Evolutionary conservation across 2,888 invertebrate species (phyloP).

Genomic region (Temnothorax rugatulus): DNA sequence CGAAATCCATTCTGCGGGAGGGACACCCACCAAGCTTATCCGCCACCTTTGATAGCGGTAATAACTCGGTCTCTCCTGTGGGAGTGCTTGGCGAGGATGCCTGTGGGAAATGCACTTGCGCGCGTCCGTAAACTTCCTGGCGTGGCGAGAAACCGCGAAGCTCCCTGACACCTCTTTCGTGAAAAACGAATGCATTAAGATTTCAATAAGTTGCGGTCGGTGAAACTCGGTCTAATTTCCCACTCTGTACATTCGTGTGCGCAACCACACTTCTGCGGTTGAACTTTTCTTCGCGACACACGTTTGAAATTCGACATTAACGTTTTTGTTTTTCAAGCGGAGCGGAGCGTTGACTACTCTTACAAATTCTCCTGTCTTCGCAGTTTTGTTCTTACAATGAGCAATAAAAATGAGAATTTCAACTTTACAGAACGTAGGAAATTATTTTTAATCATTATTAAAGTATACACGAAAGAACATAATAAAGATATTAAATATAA

Average conservation of each 20-base stretch:
- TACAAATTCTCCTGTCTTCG: neutral
- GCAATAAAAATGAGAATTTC: neutral
- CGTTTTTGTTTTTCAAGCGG: neutral
- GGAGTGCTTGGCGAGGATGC: slow-evolving; percentile 27
- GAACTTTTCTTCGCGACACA: neutral
- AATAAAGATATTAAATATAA: neutral
- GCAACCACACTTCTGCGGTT: neutral
- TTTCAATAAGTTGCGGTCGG: slow-evolving; percentile 40
- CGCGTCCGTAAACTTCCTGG: slow-evolving; percentile 30
- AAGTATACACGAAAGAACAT: neutral
- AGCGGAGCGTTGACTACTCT: neutral
- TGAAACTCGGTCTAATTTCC: slow-evolving; percentile 31
- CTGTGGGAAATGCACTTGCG: slow-evolving; percentile 33
- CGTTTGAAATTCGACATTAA: neutral
- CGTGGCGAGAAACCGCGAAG: slow-evolving; percentile 30
- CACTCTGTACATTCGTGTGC: neutral
- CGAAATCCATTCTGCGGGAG: neutral
- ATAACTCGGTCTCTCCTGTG: slow-evolving; percentile 44
- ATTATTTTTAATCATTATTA: neutral
- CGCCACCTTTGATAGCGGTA: slow-evolving; percentile 53
- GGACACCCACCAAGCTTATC: slow-evolving; percentile 42
- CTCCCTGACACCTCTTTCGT: slow-evolving; percentile 1
- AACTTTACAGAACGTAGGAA: neutral
- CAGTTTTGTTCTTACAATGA: neutral
- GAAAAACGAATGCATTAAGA: slow-evolving; percentile 43